These are phyloP conservation scores for Drosophila testacea DNA, from an alignment of 2,888 invertebrate genomes.

Conservation along the genomic window DNA sequence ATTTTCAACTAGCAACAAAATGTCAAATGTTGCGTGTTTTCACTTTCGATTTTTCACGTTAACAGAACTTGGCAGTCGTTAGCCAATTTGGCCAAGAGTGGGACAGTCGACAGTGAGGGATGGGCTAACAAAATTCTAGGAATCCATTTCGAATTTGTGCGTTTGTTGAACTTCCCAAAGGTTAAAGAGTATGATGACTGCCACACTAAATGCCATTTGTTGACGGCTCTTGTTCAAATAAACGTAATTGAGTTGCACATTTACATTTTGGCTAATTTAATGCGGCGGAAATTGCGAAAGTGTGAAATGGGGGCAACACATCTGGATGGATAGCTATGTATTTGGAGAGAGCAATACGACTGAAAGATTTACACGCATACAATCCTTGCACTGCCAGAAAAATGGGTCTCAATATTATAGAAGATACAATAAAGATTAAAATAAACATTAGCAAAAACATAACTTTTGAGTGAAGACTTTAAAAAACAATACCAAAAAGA, in stretches of 20 bases:
- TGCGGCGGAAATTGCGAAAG: slow-evolving; percentile 60
- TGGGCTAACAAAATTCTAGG: slow-evolving; percentile 20
- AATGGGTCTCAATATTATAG: no score
- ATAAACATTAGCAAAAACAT: no score
- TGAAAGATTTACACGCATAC: slow-evolving; percentile 70
- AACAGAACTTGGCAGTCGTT: neutral
- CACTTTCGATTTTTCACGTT: slow-evolving; percentile 59
- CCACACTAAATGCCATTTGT: slow-evolving; percentile 25
- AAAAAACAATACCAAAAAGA: no score
- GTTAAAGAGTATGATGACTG: neutral
- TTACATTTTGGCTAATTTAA: slow-evolving; percentile 39
- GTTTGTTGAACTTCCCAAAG: slow-evolving; percentile 43
- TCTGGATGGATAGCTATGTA: slow-evolving; percentile 56
- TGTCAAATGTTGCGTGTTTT: slow-evolving; percentile 76
- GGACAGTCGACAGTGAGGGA: neutral
- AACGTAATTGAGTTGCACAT: slow-evolving; percentile 42
- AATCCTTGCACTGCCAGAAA: neutral
- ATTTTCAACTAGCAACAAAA: slow-evolving; percentile 54
- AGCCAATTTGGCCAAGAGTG: no score
- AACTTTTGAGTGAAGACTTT: no score
- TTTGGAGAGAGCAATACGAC: slow-evolving; percentile 48
- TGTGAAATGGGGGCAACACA: slow-evolving; percentile 38
- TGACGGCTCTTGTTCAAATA: slow-evolving; percentile 13
- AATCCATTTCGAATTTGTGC: slow-evolving; percentile 15
- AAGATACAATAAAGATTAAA: no score